Base-by-base conservation (phyloP, 2,797 vertebrate genomes). In the Pseudotriccus pelzelni region DNA sequence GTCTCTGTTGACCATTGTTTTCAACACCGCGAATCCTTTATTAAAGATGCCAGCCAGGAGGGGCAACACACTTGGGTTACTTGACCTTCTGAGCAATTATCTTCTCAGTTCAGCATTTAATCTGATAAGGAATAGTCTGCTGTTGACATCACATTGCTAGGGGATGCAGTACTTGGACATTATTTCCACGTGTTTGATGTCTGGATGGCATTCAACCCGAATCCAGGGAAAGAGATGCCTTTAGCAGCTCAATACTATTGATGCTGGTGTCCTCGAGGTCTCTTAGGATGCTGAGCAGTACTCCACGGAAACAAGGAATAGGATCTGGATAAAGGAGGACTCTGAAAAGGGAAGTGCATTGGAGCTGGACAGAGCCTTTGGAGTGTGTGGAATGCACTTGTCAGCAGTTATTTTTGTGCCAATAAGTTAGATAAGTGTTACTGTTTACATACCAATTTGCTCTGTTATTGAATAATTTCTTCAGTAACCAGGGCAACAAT, bases 381-480 rank as follows among this genome's bases (percentile, higher is more conserved):
- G 94, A 94, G 95, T 59, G 89, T 47, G 44, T 75, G 95, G 96
- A 97, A 97, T 97, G 96, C 76, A 82, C 87, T 96, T 89, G 95
- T 97, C 95, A 97, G 95, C 92, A 93, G 78, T 84, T 94, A 74
- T 78, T 90, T 92, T 95, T 93, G 87, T 97, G 96, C 96, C 95
- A 97, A 44, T 91, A 62, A 50, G 85, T 94, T 96, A 97, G 95
- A 95, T 97, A 97, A 97, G 90, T 92, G 78, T 97, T 90, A 93
- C 92, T 95, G 95, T 97, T 97, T 96, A 97, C 96, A 96, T 97
- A 97, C 96, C 95, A 75, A 68, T 95, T 96, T 92, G 63, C 79
- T 95, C 80, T 97, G 95, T 97, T 97, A 63, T 92, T 96, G 87
- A 96, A 89, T 86, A 77, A 97, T 93, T 94, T 77, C 91, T 81